These are phyloP conservation scores for Phortica variegata DNA, from an alignment of 1,140 invertebrate genomes.

Conservation along the genomic window DNA sequence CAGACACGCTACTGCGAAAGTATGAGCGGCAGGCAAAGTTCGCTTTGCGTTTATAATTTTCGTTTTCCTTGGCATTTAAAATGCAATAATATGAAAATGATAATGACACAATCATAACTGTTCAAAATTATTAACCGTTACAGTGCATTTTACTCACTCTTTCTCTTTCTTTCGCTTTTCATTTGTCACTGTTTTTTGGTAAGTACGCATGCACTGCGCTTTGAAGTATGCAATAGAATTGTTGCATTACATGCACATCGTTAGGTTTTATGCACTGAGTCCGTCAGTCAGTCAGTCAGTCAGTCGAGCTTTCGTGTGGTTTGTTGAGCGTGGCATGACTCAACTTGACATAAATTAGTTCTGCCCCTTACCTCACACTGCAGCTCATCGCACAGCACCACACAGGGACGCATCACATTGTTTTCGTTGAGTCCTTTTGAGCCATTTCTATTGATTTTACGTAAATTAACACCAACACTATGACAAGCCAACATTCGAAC, in stretches of 20 bases:
- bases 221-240: conserved; percentile 48
- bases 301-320: conserved; percentile 7
- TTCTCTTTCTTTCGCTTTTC: no score
- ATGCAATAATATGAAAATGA: conserved; percentile 51
- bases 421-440: conserved; percentile 1
- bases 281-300: conserved; percentile 11
- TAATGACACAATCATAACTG: conserved; percentile 33
- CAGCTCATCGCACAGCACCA: no score
- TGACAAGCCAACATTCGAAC: conserved; percentile 15
- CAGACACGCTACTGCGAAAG: no score
- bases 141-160: conserved; percentile 11
- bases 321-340: no score
- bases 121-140: not conserved
- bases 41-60: no score
- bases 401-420: no score
- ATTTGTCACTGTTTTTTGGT: no score
- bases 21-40: no score
- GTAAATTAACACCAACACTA: conserved; percentile 42
- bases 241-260: conserved; percentile 50
- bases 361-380: no score
- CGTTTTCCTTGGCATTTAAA: no score
- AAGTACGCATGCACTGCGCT: conserved; percentile 35
- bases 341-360: conserved; percentile 34
- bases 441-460: conserved; percentile 42
- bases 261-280: conserved; percentile 38